Evolutionary conservation across 2,888 invertebrate species (phyloP).

Genomic region (Synergus laeviventris): DNA sequence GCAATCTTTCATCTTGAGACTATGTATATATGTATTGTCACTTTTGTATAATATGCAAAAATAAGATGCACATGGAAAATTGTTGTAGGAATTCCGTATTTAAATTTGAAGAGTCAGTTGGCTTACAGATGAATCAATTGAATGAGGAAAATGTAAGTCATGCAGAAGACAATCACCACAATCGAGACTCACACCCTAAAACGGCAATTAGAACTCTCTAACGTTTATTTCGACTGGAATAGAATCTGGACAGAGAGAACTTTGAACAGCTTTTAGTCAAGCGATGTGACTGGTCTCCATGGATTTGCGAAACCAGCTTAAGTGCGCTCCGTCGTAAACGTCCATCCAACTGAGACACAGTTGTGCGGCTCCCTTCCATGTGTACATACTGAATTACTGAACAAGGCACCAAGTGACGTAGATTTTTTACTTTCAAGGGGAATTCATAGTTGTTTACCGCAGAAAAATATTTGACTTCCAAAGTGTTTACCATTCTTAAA

Average conservation of each 20-base stretch:
- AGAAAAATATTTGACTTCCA: conserved; percentile 10
- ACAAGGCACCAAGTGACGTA: conserved; percentile 29
- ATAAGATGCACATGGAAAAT: no score
- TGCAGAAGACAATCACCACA: not conserved
- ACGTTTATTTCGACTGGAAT: not conserved
- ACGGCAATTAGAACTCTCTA: not conserved
- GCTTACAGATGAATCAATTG: conserved; percentile 3
- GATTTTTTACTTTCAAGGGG: conserved; percentile 16
- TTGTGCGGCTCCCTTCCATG: conserved; percentile 25
- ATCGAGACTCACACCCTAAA: not conserved
- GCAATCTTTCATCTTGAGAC: not conserved
- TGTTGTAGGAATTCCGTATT: not conserved
- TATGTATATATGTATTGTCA: not conserved
- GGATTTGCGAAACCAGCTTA: conserved; percentile 43
- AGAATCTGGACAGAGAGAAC: not conserved
- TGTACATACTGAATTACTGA: conserved; percentile 33
- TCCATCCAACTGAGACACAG: conserved; percentile 39
- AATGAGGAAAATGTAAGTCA: not conserved
- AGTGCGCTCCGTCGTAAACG: conserved; percentile 53
- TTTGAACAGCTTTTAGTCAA: conserved; percentile 21
- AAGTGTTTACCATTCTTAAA: conserved; percentile 23
- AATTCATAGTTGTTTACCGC: conserved; percentile 8
- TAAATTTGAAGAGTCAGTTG: not conserved
- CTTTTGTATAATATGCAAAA: not conserved
- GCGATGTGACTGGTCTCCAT: conserved; percentile 10